Evolutionary conservation across 2,113 vertebrate species (phyloP).

Genomic region (Mola mola): DNA sequence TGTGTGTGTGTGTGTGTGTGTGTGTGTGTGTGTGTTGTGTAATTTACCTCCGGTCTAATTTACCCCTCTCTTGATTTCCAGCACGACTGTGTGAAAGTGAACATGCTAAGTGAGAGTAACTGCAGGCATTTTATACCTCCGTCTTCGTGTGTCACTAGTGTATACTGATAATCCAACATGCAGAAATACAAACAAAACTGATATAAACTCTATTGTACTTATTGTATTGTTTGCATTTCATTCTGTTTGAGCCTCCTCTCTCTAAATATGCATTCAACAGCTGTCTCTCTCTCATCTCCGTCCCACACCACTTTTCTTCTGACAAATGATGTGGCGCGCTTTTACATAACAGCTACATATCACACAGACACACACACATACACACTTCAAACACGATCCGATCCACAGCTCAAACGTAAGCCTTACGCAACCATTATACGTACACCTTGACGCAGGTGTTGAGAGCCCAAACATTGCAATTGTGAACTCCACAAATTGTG

Average conservation of each 20-base stretch:
- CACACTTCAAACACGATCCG: slow-evolving; percentile 42
- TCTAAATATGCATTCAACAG: slow-evolving; percentile 79
- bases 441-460: slow-evolving; percentile 49
- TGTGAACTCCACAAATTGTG: not conserved
- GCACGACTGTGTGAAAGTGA: slow-evolving; percentile 22
- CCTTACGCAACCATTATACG: slow-evolving; percentile 40
- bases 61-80: slow-evolving; percentile 38
- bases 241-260: slow-evolving; percentile 46
- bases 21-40: slow-evolving; percentile 23
- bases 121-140: not conserved
- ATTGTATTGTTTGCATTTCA: slow-evolving; percentile 40
- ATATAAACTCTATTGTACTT: slow-evolving; percentile 23
- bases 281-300: slow-evolving; percentile 73
- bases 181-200: slow-evolving; percentile 3
- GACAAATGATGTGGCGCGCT: slow-evolving; percentile 74
- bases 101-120: slow-evolving; percentile 7
- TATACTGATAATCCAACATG: slow-evolving; percentile 16
- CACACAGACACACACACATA: slow-evolving; percentile 36
- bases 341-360: slow-evolving; percentile 74
- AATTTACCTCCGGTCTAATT: slow-evolving; percentile 58
- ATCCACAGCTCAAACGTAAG: slow-evolving; percentile 50
- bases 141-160: slow-evolving; percentile 15
- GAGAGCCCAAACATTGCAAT: slow-evolving; percentile 23
- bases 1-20: slow-evolving; percentile 19
- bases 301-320: slow-evolving; percentile 76